Conservation (phyloP, 2,113 vertebrate species). For the Stercorarius parasiticus region DNA sequence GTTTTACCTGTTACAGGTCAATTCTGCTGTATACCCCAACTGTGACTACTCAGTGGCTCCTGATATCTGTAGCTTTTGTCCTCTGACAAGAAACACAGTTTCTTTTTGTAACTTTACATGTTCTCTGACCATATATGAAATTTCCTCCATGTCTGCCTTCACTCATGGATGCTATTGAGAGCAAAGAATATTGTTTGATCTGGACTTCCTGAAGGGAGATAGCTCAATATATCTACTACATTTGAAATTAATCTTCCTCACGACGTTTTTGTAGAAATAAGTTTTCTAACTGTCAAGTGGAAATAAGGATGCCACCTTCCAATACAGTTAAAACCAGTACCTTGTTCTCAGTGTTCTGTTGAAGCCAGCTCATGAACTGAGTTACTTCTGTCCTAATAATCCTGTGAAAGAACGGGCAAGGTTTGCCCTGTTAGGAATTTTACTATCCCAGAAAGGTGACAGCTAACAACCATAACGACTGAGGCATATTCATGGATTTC, state of each 20-base stretch:
- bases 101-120: not conserved
- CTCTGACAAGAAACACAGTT: not conserved
- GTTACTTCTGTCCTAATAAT: not conserved
- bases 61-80: not conserved
- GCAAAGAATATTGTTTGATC: not conserved
- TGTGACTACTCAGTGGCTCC: not conserved
- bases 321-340: not conserved
- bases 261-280: not conserved
- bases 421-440: not conserved
- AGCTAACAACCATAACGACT: not conserved
- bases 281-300: not conserved
- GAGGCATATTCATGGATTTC: not conserved
- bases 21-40: not conserved
- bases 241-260: not conserved
- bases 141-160: not conserved
- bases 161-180: not conserved
- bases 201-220: not conserved
- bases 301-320: not conserved
- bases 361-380: not conserved
- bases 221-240: not conserved
- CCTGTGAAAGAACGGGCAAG: not conserved
- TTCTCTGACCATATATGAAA: not conserved
- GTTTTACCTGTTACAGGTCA: not conserved
- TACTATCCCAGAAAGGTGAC: not conserved
- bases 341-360: not conserved